Evolutionary conservation across 2,113 vertebrate species (phyloP).

Genomic region (Ictalurus punctatus): DNA sequence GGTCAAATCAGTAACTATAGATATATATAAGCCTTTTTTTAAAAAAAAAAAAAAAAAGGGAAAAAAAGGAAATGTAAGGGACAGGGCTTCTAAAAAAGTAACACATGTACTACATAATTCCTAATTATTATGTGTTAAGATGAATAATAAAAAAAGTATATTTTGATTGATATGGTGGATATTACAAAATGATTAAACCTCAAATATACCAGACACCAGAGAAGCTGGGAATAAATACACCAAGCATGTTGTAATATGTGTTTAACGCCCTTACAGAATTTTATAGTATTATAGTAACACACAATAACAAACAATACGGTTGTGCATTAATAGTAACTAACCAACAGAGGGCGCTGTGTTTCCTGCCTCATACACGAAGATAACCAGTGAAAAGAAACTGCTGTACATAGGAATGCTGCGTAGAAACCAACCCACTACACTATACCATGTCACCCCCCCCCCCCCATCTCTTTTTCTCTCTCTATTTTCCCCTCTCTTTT

Average conservation of each 20-base stretch:
- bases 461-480: background rate
- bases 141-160: no score
- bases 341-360: conserved; percentile 69
- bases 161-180: background rate
- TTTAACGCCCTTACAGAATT: no score
- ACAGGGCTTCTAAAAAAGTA: no score
- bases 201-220: background rate
- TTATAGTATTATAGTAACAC: no score
- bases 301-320: background rate
- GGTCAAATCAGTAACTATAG: no score
- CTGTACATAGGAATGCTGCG: conserved; percentile 69
- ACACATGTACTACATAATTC: no score
- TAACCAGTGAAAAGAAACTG: conserved; percentile 70
- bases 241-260: background rate
- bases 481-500: no score
- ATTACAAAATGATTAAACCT: no score
- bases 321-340: conserved; percentile 47
- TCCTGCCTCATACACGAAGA: conserved; percentile 47
- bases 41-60: no score
- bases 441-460: conserved; percentile 53
- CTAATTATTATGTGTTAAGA: no score
- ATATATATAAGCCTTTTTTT: no score
- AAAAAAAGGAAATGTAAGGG: no score
- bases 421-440: conserved; percentile 59
- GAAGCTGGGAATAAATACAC: background rate